A percentile compares a stretch with the other conserved stretches of the same genome.
These are phyloP conservation scores for Saccopteryx leptura DNA, from an alignment of 2,113 vertebrate species.

Conservation along the genomic window DNA sequence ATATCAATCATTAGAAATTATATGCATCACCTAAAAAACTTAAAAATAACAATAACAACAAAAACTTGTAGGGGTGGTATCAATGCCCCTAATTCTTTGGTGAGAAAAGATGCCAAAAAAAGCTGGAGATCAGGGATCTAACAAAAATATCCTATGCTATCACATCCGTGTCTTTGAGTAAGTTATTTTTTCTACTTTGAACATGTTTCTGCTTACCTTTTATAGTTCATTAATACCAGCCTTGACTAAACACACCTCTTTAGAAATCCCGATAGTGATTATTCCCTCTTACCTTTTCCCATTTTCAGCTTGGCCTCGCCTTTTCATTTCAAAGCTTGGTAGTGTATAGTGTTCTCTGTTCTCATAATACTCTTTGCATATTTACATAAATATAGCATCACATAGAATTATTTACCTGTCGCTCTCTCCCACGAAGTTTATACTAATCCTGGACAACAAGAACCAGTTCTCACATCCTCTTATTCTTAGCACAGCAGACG, in stretches of 20 bases:
- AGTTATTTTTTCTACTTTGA: slow-evolving; percentile 40
- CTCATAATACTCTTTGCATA: not conserved
- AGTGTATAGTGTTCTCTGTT: not conserved
- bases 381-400: not conserved
- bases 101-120: slow-evolving; percentile 38
- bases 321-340: not conserved
- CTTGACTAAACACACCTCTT: not conserved
- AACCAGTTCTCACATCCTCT: slow-evolving; percentile 4
- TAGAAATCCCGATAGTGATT: not conserved
- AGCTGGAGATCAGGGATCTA: not conserved
- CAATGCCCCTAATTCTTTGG: not conserved
- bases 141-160: not conserved
- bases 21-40: not conserved
- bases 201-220: not conserved
- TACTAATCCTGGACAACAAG: not conserved
- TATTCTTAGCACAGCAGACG: not conserved
- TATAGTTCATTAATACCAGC: not conserved
- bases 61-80: not conserved
- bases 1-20: not conserved
- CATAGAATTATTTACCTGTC: not conserved
- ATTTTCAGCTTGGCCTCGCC: not conserved
- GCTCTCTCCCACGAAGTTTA: not conserved
- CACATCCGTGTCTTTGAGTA: not conserved
- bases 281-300: not conserved
- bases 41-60: slow-evolving; percentile 2